phyloP scores from a whole-genome alignment of 1,140 invertebrate genomes.

The Zeugodacus cucurbitae region DNA sequence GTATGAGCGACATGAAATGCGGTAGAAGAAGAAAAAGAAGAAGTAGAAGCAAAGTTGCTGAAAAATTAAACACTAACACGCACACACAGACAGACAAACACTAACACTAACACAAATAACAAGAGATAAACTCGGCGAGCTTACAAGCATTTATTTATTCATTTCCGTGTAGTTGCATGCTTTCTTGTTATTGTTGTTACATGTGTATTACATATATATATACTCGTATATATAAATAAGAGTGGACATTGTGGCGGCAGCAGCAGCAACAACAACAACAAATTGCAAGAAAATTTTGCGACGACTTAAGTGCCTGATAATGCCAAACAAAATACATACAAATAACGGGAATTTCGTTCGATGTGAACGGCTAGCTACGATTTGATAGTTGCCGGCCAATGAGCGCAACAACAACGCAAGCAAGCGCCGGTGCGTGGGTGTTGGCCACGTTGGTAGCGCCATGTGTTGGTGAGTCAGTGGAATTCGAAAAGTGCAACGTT shows the following conservation, averaged over 20 bases:
- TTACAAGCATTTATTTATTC: not conserved
- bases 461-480: not conserved
- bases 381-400: not conserved
- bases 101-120: not conserved
- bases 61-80: not conserved
- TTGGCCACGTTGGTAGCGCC: not conserved
- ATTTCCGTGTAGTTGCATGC: too few species aligned
- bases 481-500: constrained; percentile 18
- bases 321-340: constrained; percentile 11
- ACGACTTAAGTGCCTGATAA: not conserved
- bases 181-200: not conserved
- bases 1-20: not conserved
- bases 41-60: not conserved
- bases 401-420: too few species aligned
- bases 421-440: not conserved
- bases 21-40: not conserved
- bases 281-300: not conserved
- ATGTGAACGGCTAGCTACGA: too few species aligned
- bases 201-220: not conserved
- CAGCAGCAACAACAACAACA: not conserved
- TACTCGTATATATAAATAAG: too few species aligned
- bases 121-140: not conserved
- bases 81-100: not conserved
- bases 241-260: not conserved
- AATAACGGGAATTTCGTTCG: not conserved